Evolutionary conservation across 2,888 invertebrate genomes (phyloP), one percentile per base, ranked within the genome.

Genomic region (Ptychoptera albimana): DNA sequence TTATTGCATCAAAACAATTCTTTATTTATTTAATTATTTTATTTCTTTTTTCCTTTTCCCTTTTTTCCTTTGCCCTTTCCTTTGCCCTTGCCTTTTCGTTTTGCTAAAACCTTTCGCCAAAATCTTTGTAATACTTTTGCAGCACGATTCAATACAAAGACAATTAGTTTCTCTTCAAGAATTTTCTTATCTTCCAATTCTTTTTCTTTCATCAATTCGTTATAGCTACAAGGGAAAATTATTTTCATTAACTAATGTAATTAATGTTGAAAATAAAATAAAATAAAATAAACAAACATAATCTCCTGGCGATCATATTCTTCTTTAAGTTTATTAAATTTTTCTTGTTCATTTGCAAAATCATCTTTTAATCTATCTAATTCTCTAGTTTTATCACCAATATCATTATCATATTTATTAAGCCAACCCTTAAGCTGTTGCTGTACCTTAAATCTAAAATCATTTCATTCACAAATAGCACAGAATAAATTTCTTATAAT

Each of bases 81-180:
- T 45, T 52, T 55, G 6, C 50, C 49, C 36, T 54, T 55, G n/a
- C 53, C 53, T 23, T 55, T 56, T 42, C 55, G 51, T n/a, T 51
- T 55, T 48, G 32, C 42, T 2, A 37, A 47, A 51, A 54, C 60
- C 34, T 48, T 48, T 0, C 57, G 54, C 59, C 61, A 64, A 45
- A 52, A 54, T 10, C 45, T 50, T 50, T 64, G 63, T 37, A 64
- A 59, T 35, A 51, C 55, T 7, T 49, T 48, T 2, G 61, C 63
- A 0, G 65, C 59, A 13, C 60, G 55, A 44, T 60, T 60, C 56
- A 59, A 55, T 54, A 57, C 57, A 37, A 61, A 64, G 0, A 53
- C 36, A 15, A 53, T n/a, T 15, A 63, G 44, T 44, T 54, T 56
- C 0, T 58, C 51, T 31, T 64, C 59, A 11, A 60, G 61, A 8